Percentiles rank a stretch among this genome's conserved stretches.
phyloP scores from a whole-genome alignment of 1,140 invertebrate species.

The Sitobion miscanthi region DNA sequence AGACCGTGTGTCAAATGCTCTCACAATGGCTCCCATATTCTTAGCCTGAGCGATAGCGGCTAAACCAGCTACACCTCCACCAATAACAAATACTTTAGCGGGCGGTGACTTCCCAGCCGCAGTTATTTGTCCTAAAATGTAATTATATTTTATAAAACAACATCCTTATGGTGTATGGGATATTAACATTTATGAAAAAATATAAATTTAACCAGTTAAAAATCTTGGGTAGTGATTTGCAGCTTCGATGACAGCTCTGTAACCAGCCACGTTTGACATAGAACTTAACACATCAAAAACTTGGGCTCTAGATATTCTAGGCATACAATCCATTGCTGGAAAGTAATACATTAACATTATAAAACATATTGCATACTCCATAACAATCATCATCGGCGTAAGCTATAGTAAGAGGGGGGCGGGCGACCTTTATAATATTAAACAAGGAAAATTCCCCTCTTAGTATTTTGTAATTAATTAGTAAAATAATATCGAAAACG shows the following conservation, averaged over 20 bases:
- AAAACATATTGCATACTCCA: not conserved
- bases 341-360: not conserved
- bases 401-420: not conserved
- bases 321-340: slow-evolving; percentile 82
- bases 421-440: not conserved
- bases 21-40: slow-evolving; percentile 87
- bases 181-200: not conserved
- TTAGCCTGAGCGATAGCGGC: slow-evolving; percentile 85
- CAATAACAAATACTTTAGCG: slow-evolving; percentile 85
- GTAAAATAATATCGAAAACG: not conserved
- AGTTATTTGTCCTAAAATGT: slow-evolving; percentile 77
- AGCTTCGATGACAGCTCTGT: slow-evolving; percentile 87
- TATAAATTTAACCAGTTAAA: slow-evolving; percentile 73
- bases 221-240: slow-evolving; percentile 89
- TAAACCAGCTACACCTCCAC: slow-evolving; percentile 87
- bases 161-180: not conserved
- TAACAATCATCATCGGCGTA: not conserved
- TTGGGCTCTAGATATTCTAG: slow-evolving; percentile 82
- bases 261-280: slow-evolving; percentile 92
- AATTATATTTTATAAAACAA: not conserved
- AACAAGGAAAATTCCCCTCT: not conserved
- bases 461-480: not conserved
- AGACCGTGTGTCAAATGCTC: slow-evolving; percentile 85
- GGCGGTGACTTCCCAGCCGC: slow-evolving; percentile 86
- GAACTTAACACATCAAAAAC: slow-evolving; percentile 90